Conservation (phyloP, 2,888 invertebrate genomes). For the Chymomyza procnemis region DNA sequence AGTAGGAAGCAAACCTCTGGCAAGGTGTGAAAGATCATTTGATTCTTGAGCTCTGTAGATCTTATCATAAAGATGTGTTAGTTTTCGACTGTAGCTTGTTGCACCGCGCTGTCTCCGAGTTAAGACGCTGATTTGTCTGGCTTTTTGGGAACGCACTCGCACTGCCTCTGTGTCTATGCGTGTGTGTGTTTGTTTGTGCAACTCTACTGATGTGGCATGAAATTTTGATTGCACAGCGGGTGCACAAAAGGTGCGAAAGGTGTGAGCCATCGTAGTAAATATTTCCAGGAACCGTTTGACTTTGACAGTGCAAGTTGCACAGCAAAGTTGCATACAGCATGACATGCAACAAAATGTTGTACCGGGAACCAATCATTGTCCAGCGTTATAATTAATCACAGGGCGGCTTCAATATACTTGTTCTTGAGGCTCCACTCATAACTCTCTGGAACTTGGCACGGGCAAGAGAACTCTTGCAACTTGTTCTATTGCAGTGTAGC, state of each 20-base stretch:
- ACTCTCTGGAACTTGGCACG: constrained; percentile 41
- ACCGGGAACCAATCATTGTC: constrained; percentile 66
- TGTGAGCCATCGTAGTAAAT: background rate
- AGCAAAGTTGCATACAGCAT: background rate
- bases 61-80: background rate
- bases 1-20: constrained; percentile 19
- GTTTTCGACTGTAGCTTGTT: background rate
- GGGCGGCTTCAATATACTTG: constrained; percentile 35
- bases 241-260: background rate
- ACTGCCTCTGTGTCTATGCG: too few species aligned
- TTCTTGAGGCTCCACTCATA: background rate
- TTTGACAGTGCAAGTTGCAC: background rate
- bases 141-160: background rate
- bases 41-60: constrained; percentile 9
- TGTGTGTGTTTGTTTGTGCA: too few species aligned
- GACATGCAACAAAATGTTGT: constrained; percentile 44
- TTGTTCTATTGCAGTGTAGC: background rate
- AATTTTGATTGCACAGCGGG: background rate
- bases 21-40: constrained; percentile 54
- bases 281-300: constrained; percentile 40
- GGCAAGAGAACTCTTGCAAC: constrained; percentile 31
- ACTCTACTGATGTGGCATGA: background rate
- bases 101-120: constrained; percentile 2
- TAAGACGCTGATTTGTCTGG: constrained; percentile 64
- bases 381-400: constrained; percentile 62